Evolutionary conservation across 2,113 vertebrate species (phyloP), one percentile per base, ranked within the genome.

Genomic region (Capreolus pygargus): DNA sequence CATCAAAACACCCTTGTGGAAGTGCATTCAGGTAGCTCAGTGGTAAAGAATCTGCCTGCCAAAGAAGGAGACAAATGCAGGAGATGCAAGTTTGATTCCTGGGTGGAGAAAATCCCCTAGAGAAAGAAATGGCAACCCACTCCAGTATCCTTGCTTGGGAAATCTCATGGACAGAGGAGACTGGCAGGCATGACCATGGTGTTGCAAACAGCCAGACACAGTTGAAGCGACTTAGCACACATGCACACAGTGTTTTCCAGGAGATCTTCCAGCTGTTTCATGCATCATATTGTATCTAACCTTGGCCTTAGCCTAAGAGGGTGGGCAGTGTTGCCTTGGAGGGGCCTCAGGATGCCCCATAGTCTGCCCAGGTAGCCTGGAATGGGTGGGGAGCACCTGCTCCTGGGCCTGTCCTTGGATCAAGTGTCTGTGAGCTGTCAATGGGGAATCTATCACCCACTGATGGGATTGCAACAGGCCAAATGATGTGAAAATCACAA

Each of bases 141-240:
- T 13, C 21, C 19, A 39, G 67, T 12, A 70, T 39, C n/a, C 19
- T 70, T 39, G 67, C 67, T 23, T 70, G n/a, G 67, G n/a, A 70
- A 70, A 70, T 70, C n/a, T 70, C 67, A 70, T 23, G 19, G n/a
- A 70, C 67, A 70, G 19, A 70, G n/a, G 10, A 12, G n/a, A 70
- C 19, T 70, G n/a, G 67, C n/a, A 23, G 19, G 64, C 9, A 23
- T 36, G 64, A 36, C n/a, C n/a, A 36, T 3, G 17, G 64, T 70
- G 64, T 12, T 2, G 0, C 17, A 6, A 67, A 67, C 19, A 70
- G n/a, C n/a, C 2, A 0, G n/a, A 36, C 67, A 39, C 19, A 39
- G 0, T 21, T 1, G n/a, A 39, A 70, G 67, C 3, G n/a, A 70
- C 67, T 70, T 70, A 39, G 67, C 67, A 70, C n/a, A 36, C n/a